Conservation (phyloP, 2,797 vertebrate species). For the Manis crassicaudata region DNA sequence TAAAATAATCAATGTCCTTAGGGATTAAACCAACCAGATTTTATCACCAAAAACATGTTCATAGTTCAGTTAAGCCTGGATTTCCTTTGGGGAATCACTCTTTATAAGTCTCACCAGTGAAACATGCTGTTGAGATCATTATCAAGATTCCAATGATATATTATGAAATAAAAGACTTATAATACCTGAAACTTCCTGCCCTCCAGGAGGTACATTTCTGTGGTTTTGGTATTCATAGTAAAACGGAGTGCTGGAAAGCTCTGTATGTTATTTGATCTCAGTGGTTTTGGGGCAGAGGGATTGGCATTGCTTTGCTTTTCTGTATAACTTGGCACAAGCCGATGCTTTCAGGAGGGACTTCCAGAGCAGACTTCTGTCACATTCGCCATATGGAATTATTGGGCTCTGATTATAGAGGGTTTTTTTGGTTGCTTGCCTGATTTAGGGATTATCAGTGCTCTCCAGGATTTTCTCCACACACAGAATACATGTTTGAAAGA, state of each 20-base stretch:
- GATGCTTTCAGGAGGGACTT: slow-evolving; percentile 47
- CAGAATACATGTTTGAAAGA: background rate
- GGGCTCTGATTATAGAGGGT: slow-evolving; percentile 51
- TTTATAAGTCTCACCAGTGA: background rate
- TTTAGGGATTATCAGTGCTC: slow-evolving; percentile 54
- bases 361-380: slow-evolving; percentile 44
- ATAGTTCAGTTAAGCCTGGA: slow-evolving; percentile 30
- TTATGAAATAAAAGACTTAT: slow-evolving; percentile 30
- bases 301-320: background rate
- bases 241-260: background rate
- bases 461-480: slow-evolving; percentile 64
- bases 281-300: slow-evolving; percentile 6
- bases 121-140: background rate
- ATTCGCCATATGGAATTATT: slow-evolving; percentile 65
- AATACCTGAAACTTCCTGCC: slow-evolving; percentile 5
- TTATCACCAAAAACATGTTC: slow-evolving; percentile 33
- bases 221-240: background rate
- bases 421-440: slow-evolving; percentile 53
- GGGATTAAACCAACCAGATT: background rate
- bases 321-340: slow-evolving; percentile 32
- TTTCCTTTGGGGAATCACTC: slow-evolving; percentile 1
- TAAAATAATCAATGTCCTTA: slow-evolving; percentile 37
- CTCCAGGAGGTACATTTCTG: background rate
- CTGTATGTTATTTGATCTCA: slow-evolving; percentile 25
- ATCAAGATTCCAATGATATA: background rate